Base-by-base conservation (phyloP, 1,140 invertebrate genomes). In the Zaprionus inermis region DNA sequence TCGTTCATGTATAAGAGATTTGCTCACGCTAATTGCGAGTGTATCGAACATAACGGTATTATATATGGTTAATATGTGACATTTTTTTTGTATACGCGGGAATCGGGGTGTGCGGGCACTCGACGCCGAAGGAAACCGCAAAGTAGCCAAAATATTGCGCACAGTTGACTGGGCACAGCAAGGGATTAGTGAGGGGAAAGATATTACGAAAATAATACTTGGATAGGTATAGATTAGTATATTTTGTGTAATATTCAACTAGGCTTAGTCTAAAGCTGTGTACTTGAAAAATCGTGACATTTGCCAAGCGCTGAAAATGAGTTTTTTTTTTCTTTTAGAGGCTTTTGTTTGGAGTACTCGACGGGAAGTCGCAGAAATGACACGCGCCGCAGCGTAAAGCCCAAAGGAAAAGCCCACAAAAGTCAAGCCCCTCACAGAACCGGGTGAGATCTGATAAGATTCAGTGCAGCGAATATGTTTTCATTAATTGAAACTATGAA, bases 121-220 rank as follows among this genome's bases (percentile, higher is more conserved):
- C 46, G 12, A 38, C 51, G 63, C 78, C 70, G 81, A 38, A n/a
- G 64, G 65, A 70, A 38, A 38, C 84, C 84, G 59, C 84, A 89
- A 71, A 89, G 80, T 89, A 84, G 72, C 80, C 78, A 90, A 89
- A 89, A 89, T 90, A 89, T 89, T 89, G 67, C 78, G 72, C 41
- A 79, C 77, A 74, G 64, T 77, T 78, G 44, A 79, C 60, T 77
- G 55, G 38, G 46, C 72, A 70, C 46, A 32, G 52, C 18, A 20
- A 44, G 18, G 24, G 12, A 49, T 30, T 30, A 32, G 16, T 16
- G 54, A 18, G 18, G 0, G n/a, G 5, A 12, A 4, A 32, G n/a
- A 28, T 30, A 28, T 28, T 16, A n/a, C n/a, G 5, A 46, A 60
- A 18, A 46, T 16, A 46, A 46, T 46, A 46, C 44, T 46, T 22